Base-by-base conservation (phyloP, 2,888 invertebrate genomes). In the Ichneumoninae sp. region DNA sequence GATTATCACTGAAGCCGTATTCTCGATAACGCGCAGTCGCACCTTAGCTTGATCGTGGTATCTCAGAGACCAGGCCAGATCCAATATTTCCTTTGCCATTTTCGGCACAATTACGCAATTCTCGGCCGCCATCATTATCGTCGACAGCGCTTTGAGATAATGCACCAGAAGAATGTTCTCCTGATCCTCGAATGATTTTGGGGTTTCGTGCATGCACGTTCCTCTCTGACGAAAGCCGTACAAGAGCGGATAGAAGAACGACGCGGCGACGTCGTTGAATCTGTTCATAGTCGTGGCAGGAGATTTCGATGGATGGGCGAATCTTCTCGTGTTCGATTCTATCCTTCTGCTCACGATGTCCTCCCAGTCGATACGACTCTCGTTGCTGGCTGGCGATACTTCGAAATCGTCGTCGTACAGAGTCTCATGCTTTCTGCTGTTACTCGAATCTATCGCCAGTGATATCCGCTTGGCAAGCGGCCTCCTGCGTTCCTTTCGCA, bases 181-280 rank as follows among this genome's bases (percentile, higher is more conserved):
- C 1, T 95, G 94, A 88, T 97, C 96, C 2, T 85, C 75, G 44
- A 91, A 92, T 73, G 95, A 95, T 70, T 95, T 95, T 8, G 95
- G 91, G 22, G 94, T 94, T 83, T 95, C 94, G 3, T 95, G 94
- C 85, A 95, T 94, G 1, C 95, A 93, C 0, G 94, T 94, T 89
- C 96, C 95, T 60, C 95, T 95, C 52, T 94, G 94, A 0, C 96
- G 96, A 86, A 96, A 96, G 0, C 97, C 97, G 30, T 96, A 95
- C 0, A 98, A 92, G 1, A 98, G 92, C 0, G 98, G 97, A 91
- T 97, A 98, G 94, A 98, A 98, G 92, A 98, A 98, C 66, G 95
- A 95, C 0, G 97, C 97, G 0, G 97, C 97, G 0, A 97, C 96
- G 0, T 95, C 94, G 0, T 96, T 95, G 92, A 98, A 98, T 71